Conservation (phyloP, 2,113 vertebrate genomes). For the Ammodytes marinus region DNA sequence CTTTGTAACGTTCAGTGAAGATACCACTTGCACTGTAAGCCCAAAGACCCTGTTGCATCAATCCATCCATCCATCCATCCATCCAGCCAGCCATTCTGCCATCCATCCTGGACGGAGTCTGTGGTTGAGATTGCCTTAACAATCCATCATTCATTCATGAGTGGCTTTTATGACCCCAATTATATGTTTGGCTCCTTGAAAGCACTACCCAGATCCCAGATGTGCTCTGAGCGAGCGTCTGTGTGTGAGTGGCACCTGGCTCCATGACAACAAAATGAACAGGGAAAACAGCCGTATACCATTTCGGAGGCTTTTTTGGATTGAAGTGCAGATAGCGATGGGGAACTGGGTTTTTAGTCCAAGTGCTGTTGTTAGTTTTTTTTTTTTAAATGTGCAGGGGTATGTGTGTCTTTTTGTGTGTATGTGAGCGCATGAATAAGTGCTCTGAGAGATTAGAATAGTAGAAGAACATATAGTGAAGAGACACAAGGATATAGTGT, state of each 20-base stretch:
- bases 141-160: slow-evolving; percentile 79
- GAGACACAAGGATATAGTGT: background rate
- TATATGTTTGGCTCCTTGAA: slow-evolving; percentile 65
- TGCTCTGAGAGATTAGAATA: slow-evolving; percentile 36
- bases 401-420: slow-evolving; percentile 22
- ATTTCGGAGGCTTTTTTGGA: slow-evolving; percentile 43
- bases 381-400: slow-evolving; percentile 19
- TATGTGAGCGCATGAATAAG: slow-evolving; percentile 41
- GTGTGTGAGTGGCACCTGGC: slow-evolving; percentile 57
- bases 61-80: slow-evolving; percentile 14
- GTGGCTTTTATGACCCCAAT: slow-evolving; percentile 70
- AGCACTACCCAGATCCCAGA: slow-evolving; percentile 58
- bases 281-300: slow-evolving; percentile 28
- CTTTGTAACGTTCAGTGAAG: slow-evolving; percentile 5
- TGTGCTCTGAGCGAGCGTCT: slow-evolving; percentile 44
- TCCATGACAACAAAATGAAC: slow-evolving; percentile 39
- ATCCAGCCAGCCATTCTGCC: slow-evolving; percentile 32
- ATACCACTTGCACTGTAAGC: background rate
- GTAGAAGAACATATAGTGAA: slow-evolving; percentile 2
- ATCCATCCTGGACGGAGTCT: slow-evolving; percentile 24
- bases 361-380: slow-evolving; percentile 33
- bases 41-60: slow-evolving; percentile 32
- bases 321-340: background rate
- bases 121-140: slow-evolving; percentile 59
- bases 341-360: slow-evolving; percentile 38